Base-by-base conservation (phyloP, 2,888 invertebrate genomes). In the Syritta pipiens region DNA sequence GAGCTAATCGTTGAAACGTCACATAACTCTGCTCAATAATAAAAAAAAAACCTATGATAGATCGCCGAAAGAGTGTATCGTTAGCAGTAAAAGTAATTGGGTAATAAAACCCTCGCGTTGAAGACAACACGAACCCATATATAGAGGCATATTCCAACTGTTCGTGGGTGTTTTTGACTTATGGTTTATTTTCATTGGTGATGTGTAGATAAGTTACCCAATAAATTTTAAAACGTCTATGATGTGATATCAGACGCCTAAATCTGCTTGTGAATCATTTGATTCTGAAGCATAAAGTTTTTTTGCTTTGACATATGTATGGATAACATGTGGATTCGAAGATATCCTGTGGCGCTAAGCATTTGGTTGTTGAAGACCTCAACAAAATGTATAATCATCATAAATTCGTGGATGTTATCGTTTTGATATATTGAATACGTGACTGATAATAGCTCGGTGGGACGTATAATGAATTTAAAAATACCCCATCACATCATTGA, bases 21-120 rank as follows among this genome's bases (percentile, higher is more conserved):
- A 12, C 44, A 59, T 59, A 59, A n/a, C n/a, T 28, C 12, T 22
- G 30, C 22, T 14, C 44, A 44, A 46, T 44, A 46, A n/a, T n/a
- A n/a, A n/a, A n/a, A n/a, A n/a, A n/a, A n/a, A 59, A 59, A 59
- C 44, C 14, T 17, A 30, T 22, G 44, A 44, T 46, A 59, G 59
- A 59, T 59, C 32, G 59, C 32, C 44, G 59, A 46, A 46, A 46
- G 44, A 46, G 59, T 12, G 22, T 59, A 46, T 59, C 59, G 20
- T 46, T 59, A 5, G 59, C 59, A 46, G 32, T 59, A 42, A 59
- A 59, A 59, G 44, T 59, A 59, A 59, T 59, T 46, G 44, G 44
- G 59, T 32, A 44, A 46, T 59, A 59, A 59, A 59, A 59, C 44
- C 44, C 32, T 46, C 59, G 59, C 14, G 19, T 57, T 3, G 28